phyloP scores from a whole-genome alignment of 2,888 invertebrate species.

The Tipula helvola region DNA sequence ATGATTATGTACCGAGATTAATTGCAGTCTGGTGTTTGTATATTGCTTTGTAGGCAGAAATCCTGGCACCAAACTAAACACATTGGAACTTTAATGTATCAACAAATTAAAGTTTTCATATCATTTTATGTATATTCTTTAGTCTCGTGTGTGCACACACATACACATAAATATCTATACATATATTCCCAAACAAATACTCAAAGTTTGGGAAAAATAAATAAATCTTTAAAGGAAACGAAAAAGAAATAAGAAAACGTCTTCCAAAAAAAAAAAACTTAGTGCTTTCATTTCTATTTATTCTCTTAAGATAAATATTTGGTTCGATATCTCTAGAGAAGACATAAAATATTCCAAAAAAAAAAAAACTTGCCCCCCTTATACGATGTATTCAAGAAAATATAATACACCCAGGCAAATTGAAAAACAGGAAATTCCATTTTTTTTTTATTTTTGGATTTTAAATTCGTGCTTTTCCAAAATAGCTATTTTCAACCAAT shows the following conservation, averaged over 20 bases:
- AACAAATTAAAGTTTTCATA: neutral
- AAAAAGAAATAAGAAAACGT: neutral
- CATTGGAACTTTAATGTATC: neutral
- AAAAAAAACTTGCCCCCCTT: neutral
- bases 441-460: neutral
- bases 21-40: neutral
- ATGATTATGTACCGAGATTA: no score
- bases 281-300: neutral
- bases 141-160: neutral
- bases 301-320: neutral
- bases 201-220: neutral
- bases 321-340: conserved; percentile 4
- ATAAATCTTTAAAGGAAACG: neutral
- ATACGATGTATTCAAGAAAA: neutral
- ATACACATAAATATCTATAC: neutral
- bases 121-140: neutral
- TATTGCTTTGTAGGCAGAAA: neutral
- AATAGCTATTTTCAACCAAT: neutral
- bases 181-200: neutral
- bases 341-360: neutral
- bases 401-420: neutral
- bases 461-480: neutral
- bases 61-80: neutral
- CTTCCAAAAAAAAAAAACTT: neutral
- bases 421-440: neutral